Conservation (phyloP, 2,113 vertebrate species). For the Saguinus imperator region DNA sequence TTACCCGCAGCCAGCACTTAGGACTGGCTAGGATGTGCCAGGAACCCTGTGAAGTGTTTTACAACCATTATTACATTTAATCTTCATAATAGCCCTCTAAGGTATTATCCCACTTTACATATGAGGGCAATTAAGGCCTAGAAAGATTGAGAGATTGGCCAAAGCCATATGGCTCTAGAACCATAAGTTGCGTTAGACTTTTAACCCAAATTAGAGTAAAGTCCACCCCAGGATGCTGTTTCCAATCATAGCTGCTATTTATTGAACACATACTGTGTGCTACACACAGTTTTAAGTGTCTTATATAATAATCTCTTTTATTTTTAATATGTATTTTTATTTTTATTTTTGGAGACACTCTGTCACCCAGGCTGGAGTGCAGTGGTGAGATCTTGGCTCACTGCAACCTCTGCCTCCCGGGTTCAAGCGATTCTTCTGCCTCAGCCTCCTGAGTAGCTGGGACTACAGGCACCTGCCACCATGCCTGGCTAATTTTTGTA, state of each 20-base stretch:
- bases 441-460: no score
- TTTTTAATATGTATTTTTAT: no score
- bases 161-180: not conserved
- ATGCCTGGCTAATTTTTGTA: no score
- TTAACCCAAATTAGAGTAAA: not conserved
- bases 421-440: no score
- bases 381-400: no score
- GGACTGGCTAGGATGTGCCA: not conserved
- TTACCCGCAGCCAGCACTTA: not conserved
- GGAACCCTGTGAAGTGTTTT: conserved; percentile 19
- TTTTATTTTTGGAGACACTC: no score
- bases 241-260: not conserved
- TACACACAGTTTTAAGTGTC: not conserved
- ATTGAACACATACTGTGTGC: not conserved
- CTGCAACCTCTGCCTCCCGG: no score
- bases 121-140: not conserved
- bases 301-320: not conserved
- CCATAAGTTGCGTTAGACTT: not conserved
- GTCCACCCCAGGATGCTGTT: not conserved
- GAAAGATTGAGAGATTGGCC: not conserved
- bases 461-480: no score
- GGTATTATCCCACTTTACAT: not conserved
- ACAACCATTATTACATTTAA: not conserved
- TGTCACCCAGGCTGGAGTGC: no score
- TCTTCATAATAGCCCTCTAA: not conserved